Percentiles rank a stretch among this genome's conserved stretches.
These are phyloP conservation scores for Antechinus flavipes DNA, from an alignment of 2,113 vertebrate genomes.

Conservation along the genomic window DNA sequence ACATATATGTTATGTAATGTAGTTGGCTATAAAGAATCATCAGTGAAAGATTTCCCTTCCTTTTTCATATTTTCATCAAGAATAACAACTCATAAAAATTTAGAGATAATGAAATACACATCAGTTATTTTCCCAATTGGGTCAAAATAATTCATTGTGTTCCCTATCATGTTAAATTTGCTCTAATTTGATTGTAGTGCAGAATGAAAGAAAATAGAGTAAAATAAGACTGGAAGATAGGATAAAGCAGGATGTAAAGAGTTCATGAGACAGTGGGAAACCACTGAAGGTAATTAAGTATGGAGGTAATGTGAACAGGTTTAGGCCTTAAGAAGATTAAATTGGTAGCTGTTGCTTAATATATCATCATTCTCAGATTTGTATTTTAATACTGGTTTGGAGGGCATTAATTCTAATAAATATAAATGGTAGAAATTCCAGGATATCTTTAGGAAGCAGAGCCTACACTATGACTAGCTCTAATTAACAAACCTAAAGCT, in stretches of 20 bases:
- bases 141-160: not conserved
- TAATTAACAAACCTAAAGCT: not conserved
- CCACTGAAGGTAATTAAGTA: not conserved
- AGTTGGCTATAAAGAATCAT: not conserved
- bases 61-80: not conserved
- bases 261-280: not conserved
- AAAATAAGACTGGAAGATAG: not conserved
- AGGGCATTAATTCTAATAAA: not conserved
- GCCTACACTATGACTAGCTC: not conserved
- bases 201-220: not conserved
- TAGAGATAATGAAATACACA: not conserved
- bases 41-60: not conserved
- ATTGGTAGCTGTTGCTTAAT: not conserved
- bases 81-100: not conserved
- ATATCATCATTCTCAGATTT: not conserved
- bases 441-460: not conserved
- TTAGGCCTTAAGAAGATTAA: not conserved
- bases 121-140: not conserved
- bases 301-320: not conserved
- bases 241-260: not conserved
- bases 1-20: not conserved
- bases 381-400: not conserved
- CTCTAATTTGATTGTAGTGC: not conserved
- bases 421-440: not conserved
- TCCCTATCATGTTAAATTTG: not conserved